A percentile compares a stretch with the other conserved stretches of the same genome.
Conservation (phyloP, 2,888 invertebrate genomes). For the Chymomyza fuscimana region DNA sequence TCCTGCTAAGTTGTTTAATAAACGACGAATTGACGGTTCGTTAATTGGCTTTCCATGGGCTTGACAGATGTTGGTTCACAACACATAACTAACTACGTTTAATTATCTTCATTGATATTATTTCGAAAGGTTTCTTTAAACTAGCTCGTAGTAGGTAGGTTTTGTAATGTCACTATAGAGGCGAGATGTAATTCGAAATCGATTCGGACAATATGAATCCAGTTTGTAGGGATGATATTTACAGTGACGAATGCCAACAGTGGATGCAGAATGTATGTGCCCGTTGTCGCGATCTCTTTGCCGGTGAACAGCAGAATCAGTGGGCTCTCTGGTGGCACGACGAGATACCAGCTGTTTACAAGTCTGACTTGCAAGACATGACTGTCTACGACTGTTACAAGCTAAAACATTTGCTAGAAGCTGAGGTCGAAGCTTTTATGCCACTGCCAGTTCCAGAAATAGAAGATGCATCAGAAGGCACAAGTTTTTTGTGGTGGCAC, state of each 20-base stretch:
- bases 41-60: not conserved
- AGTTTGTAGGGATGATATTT: conserved; percentile 43
- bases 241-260: conserved; percentile 41
- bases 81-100: not conserved
- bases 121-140: not conserved
- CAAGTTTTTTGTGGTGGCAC: conserved; percentile 40
- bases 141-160: not conserved
- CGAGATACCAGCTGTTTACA: conserved; percentile 38
- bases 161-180: not conserved
- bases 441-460: not conserved
- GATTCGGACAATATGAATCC: conserved; percentile 47
- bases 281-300: conserved; percentile 40
- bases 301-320: not conserved
- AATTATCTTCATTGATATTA: too few species aligned
- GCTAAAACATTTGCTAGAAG: conserved; percentile 42
- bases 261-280: conserved; percentile 55
- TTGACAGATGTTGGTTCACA: not conserved
- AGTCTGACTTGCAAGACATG: conserved; percentile 45
- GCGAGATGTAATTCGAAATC: not conserved
- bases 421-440: conserved; percentile 18
- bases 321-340: conserved; percentile 39
- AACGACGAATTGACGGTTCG: not conserved
- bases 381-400: conserved; percentile 49
- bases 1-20: not conserved
- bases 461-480: not conserved